Conservation (phyloP, 2,113 vertebrate species). For the Archocentrus centrarchus region DNA sequence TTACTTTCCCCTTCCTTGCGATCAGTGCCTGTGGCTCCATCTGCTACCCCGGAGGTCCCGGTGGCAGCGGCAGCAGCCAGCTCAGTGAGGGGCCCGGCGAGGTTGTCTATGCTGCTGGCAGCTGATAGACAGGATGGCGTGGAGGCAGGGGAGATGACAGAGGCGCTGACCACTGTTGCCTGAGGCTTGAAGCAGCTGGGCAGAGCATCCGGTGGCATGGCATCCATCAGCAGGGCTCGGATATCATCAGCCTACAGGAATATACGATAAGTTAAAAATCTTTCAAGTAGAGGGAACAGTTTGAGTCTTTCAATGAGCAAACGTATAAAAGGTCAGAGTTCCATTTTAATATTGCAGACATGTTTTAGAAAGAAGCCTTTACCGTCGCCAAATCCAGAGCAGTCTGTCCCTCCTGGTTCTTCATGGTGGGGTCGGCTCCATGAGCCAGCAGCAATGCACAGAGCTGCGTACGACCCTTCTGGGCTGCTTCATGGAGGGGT, state of each 20-base stretch:
- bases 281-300: background rate
- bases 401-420: slow-evolving; percentile 87
- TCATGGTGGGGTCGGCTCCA: slow-evolving; percentile 86
- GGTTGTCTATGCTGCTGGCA: slow-evolving; percentile 97
- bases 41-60: slow-evolving; percentile 75
- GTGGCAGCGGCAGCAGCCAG: slow-evolving; percentile 77
- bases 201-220: slow-evolving; percentile 83
- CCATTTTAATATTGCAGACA: background rate
- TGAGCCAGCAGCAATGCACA: slow-evolving; percentile 85
- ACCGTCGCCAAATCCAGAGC: slow-evolving; percentile 86
- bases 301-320: background rate
- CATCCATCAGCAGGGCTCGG: slow-evolving; percentile 82
- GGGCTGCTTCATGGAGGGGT: slow-evolving; percentile 84
- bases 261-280: background rate
- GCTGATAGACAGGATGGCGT: slow-evolving; percentile 96
- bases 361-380: background rate
- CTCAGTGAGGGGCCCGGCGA: slow-evolving; percentile 89
- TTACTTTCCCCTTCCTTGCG: slow-evolving; percentile 95
- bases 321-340: background rate
- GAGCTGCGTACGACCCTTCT: slow-evolving; percentile 86
- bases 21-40: slow-evolving; percentile 91
- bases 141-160: slow-evolving; percentile 96
- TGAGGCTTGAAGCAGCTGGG: slow-evolving; percentile 88
- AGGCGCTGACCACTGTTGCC: slow-evolving; percentile 94
- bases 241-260: slow-evolving; percentile 82